Evolutionary conservation across 2,797 vertebrate species (phyloP).

Genomic region (Enteromius unitaeniatus): DNA sequence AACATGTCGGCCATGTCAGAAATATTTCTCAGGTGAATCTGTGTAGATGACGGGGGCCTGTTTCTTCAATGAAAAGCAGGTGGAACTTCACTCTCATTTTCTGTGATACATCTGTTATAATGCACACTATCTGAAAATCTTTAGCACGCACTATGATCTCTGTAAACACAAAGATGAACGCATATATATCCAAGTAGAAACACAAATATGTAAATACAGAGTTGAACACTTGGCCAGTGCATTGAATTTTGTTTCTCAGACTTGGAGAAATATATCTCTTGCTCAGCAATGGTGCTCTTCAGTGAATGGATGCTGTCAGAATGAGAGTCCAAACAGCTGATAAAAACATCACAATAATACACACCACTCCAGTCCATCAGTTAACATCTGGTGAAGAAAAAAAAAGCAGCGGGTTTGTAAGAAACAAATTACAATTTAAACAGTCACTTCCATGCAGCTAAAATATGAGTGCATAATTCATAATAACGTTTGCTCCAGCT

Average conservation of each 20-base stretch:
- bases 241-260: background rate
- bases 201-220: background rate
- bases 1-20: background rate
- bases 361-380: background rate
- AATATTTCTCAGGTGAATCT: background rate
- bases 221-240: background rate
- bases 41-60: background rate
- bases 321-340: background rate
- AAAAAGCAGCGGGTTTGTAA: background rate
- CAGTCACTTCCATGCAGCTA: background rate
- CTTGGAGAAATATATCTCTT: background rate
- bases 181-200: background rate
- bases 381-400: background rate
- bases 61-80: background rate
- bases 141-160: slow-evolving; percentile 5
- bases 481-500: background rate
- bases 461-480: background rate
- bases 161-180: background rate
- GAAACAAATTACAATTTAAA: background rate
- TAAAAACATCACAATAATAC: background rate
- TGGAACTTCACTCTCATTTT: background rate
- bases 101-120: background rate
- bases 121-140: background rate
- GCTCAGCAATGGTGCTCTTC: background rate
- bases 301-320: background rate